Evolutionary conservation across 1,140 invertebrate species (phyloP).

Genomic region (Heliconius melpomene): DNA sequence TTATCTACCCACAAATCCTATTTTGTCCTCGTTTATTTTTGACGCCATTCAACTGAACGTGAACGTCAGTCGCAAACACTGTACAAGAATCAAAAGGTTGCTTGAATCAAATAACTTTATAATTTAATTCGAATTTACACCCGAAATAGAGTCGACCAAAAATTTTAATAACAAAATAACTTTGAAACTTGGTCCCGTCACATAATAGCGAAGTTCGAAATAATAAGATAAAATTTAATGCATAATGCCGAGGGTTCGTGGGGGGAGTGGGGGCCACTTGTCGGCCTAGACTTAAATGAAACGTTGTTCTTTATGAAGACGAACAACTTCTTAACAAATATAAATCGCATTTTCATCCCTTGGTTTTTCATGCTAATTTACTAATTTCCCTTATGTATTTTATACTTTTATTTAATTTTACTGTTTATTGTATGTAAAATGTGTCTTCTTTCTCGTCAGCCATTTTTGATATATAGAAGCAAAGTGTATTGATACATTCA

Average conservation of each 20-base stretch:
- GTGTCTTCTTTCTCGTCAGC: too few species aligned
- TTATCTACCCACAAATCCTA: background rate
- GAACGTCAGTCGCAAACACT: slow-evolving; percentile 63
- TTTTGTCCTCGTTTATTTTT: slow-evolving; percentile 46
- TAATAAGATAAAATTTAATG: slow-evolving; percentile 80
- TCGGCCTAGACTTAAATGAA: slow-evolving; percentile 76
- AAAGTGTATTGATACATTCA: too few species aligned
- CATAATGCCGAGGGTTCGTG: slow-evolving; percentile 70
- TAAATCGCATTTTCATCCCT: slow-evolving; percentile 71
- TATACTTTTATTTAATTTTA: background rate
- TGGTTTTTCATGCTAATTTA: slow-evolving; percentile 69
- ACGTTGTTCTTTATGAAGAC: slow-evolving; percentile 75
- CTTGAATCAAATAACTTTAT: slow-evolving; percentile 76
- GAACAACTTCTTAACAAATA: slow-evolving; percentile 78
- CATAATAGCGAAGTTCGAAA: slow-evolving; percentile 78
- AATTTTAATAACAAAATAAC: slow-evolving; percentile 81
- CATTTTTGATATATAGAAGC: too few species aligned
- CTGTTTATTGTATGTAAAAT: background rate
- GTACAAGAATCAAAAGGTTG: slow-evolving; percentile 69
- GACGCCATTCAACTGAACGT: slow-evolving; percentile 54
- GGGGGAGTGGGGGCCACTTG: slow-evolving; percentile 52
- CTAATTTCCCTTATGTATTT: slow-evolving; percentile 27
- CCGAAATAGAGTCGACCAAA: slow-evolving; percentile 70
- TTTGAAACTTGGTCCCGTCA: slow-evolving; percentile 74
- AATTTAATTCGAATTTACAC: slow-evolving; percentile 76